Percentiles rank a stretch among this genome's conserved stretches.
Evolutionary conservation across 2,797 vertebrate genomes (phyloP).

Genomic region (Anas bernieri): DNA sequence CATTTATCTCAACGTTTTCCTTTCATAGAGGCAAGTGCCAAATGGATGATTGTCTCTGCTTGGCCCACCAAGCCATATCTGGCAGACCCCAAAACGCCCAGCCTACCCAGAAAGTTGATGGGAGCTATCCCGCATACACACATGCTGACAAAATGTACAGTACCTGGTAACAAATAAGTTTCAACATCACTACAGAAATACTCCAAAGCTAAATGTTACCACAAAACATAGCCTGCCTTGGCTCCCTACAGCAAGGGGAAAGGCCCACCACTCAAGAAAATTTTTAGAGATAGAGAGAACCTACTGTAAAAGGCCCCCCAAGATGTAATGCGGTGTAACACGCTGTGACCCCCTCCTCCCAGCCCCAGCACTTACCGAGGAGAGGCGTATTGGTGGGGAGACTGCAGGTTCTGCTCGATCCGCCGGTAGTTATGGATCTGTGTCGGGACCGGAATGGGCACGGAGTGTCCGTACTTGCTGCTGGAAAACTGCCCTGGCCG

Average conservation of each 20-base stretch:
- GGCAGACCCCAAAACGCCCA: neutral
- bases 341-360: neutral
- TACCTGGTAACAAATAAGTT: neutral
- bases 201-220: neutral
- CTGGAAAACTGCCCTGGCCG: constrained; percentile 77
- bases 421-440: constrained; percentile 95
- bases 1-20: constrained; percentile 50
- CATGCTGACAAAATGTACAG: neutral
- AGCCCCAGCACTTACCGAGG: constrained; percentile 79
- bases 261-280: neutral
- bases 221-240: neutral
- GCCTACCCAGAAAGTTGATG: neutral
- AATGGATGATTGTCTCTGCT: neutral
- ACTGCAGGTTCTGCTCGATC: constrained; percentile 91
- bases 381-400: constrained; percentile 80
- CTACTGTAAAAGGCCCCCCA: neutral
- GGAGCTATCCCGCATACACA: neutral
- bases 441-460: constrained; percentile 94
- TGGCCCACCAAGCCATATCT: neutral
- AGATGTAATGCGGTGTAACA: neutral
- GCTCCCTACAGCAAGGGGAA: neutral
- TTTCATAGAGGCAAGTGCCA: neutral
- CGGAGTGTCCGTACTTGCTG: constrained; percentile 82
- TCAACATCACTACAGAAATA: neutral
- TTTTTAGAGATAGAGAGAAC: neutral